Evolutionary conservation across 2,888 invertebrate genomes (phyloP), one percentile per base, ranked within the genome.

Genomic region (Pristionchus exspectatus): DNA sequence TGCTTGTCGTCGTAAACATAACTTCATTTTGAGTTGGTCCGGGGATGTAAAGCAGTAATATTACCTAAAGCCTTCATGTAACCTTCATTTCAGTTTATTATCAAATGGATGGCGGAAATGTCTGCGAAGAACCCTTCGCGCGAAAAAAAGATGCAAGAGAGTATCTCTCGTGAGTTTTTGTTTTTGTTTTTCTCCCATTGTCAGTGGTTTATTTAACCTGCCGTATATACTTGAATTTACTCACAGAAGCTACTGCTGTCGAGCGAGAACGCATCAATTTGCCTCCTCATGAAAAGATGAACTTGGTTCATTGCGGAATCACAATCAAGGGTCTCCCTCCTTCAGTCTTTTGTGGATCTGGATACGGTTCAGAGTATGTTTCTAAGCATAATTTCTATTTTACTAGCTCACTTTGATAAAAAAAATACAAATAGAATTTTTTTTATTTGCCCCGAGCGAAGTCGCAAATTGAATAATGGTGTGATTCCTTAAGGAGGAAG

Each of bases 301-400:
- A 81, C 16, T 88, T 91, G 87, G 86, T 91, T 27, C 92, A 92
- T 69, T 92, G 92, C 83, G 91, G 91, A 63, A 88, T 90, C 0
- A 91, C 90, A 18, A 90, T 92, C 50, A 33, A 74, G 10, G 91
- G 91, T 0, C 87, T 92, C 1, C 92, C 92, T 12, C 69, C 90
- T 0, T 87, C 90, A 27, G 91, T 92, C 33, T 92, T 92, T 88
- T 91, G 90, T 54, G 92, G 92, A 50, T 92, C 91, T 86, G 92
- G 92, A 50, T 92, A 91, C 83, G 92, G 92, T 33, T 44, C 89
- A 30, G 81, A 90, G 89, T 90, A 56, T 18, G 90, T 89, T 72
- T 54, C 59, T 44, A 3, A 9, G 10, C 44, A 50, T 50, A 3
- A 50, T 50, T 50, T 50, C 12, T 50, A 10, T 69, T 33, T 63